These are phyloP conservation scores for Sorex maritimensis DNA, from an alignment of 2,797 vertebrate species.

Conservation along the genomic window DNA sequence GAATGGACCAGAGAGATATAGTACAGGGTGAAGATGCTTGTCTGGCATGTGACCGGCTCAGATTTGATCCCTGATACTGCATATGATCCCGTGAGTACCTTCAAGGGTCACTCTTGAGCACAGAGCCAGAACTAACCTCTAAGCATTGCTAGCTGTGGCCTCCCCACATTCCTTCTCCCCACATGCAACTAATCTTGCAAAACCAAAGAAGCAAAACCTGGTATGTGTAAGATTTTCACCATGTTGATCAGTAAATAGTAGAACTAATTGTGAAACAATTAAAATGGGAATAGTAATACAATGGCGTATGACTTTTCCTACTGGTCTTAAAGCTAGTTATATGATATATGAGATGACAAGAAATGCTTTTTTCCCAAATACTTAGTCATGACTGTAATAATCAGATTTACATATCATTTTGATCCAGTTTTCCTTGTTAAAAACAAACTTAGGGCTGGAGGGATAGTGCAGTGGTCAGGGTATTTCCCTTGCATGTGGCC, in stretches of 20 bases:
- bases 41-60: too few relatives aligned
- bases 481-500: too few relatives aligned
- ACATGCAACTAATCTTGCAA: too few relatives aligned
- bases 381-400: not conserved
- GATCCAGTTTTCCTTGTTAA: constrained; percentile 44
- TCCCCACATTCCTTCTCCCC: too few relatives aligned
- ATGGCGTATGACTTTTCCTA: not conserved
- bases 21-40: too few relatives aligned
- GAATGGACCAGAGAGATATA: too few relatives aligned
- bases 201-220: not conserved
- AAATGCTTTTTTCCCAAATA: not conserved
- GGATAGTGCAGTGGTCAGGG: too few relatives aligned
- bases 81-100: too few relatives aligned
- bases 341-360: not conserved
- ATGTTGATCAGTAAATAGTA: not conserved
- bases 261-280: not conserved
- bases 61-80: too few relatives aligned
- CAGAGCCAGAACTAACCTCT: too few relatives aligned
- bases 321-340: not conserved
- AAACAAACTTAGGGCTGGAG: not conserved
- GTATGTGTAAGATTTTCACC: not conserved
- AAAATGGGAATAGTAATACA: not conserved
- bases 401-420: constrained; percentile 38
- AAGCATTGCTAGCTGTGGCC: too few relatives aligned
- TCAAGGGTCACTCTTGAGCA: too few relatives aligned